Evolutionary conservation across 2,797 vertebrate species (phyloP), one percentile per base, ranked within the genome.

Genomic region (Setipinna tenuifilis): DNA sequence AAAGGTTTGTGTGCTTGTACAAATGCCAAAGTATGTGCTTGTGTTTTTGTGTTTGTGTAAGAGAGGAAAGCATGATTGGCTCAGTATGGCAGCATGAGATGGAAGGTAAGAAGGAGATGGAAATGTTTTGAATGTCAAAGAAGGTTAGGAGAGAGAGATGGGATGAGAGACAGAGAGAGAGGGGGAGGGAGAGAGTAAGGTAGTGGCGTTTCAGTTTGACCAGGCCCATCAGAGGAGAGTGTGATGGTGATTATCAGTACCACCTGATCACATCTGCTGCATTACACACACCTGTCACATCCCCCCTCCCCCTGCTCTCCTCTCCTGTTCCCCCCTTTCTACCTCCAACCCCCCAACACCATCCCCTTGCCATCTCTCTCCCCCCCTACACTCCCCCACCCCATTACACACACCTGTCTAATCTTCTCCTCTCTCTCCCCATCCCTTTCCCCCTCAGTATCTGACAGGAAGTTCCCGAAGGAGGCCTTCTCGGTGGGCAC

Each of bases 401-500:
- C 0, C 50, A 54, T 3, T 54, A 54, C 50, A 54, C 50, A 54
- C 50, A 54, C 50, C 50, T 0, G 7, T 14, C 50, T 54, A 41
- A 41, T 41, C 35, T 54, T 54, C 50, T 9, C 50, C 31, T 12
- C 46, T 17, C 46, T 75, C 41, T 83, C 65, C n/a, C 68, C 62
- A 21, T 81, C 16, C 35, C 54, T 83, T n/a, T 14, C 54, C 68
- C 58, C 23, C 87, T 59, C 83, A 98, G 97, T 97, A 91, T 95
- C 94, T 92, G 97, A 97, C 91, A 90, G 83, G 0, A 95, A 93
- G 28, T 90, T 94, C 86, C 93, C 87, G 17, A 96, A 95, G 5
- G 96, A 97, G 91, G 96, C 97, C 6, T 90, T 97, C 87, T 96
- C 96, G 1, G 94, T 97, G 82, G 89, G 92, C 68, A 94, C 90